Evolutionary conservation across 2,113 vertebrate species (phyloP), one percentile per base, ranked within the genome.

Genomic region (Malurus cyaneus): DNA sequence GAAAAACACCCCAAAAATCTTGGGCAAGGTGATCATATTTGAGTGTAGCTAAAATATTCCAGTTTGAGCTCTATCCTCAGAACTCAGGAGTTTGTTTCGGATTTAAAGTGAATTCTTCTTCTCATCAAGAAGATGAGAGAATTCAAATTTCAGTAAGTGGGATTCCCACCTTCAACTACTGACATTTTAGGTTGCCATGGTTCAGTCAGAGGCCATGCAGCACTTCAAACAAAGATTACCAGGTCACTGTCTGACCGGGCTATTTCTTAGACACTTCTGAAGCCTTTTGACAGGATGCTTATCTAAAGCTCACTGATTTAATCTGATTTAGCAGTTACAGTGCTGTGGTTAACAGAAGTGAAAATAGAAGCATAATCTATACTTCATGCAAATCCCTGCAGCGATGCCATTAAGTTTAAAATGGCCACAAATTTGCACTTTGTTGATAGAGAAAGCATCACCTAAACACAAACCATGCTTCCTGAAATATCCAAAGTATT

Each of bases 281-380:
- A 93, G 50, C 62, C 78, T 87, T 88, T 85, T 11, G 8, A 67
- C 65, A 64, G 70, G 41, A 82, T 14, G 32, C 79, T 89, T 88
- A 85, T 26, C 79, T 82, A 74, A 87, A 89, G 71, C 54, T 29
- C 44, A 36, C 44, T 28, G 23, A 82, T 85, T 77, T 95, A 93
- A 96, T 89, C 92, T 80, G 90, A 89, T 86, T 93, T 92, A 80
- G 81, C 46, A 77, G 53, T 69, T 89, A 36, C 81, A 85, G 60
- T 54, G 73, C 80, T 89, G 78, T 87, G 77, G 69, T 88, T 93
- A 94, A 89, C 80, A 65, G 78, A 84, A 93, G 47, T 86, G 26
- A 87, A 93, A 94, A 92, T 28, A 94, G 79, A 92, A 89, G 66
- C 54, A 72, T 82, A 83, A 90, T 90, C 94, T 92, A 21, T 53